These are phyloP conservation scores for Drosophila nigricruria DNA, from an alignment of 2,888 invertebrate species.

Conservation along the genomic window DNA sequence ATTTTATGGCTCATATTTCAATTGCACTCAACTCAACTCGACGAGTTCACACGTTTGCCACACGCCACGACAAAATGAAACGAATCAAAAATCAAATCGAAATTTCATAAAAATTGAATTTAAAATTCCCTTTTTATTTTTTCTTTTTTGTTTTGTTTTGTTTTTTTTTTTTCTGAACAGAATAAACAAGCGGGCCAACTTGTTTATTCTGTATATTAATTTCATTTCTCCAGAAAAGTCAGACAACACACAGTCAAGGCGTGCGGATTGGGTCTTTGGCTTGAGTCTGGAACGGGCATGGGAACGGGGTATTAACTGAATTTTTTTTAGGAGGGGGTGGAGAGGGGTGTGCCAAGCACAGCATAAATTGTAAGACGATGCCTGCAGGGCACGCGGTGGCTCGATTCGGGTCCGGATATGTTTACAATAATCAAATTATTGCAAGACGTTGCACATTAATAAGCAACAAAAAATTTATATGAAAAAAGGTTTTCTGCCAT, in stretches of 20 bases:
- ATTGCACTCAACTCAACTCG: constrained; percentile 4
- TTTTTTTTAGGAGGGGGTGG: neutral
- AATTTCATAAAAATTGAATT: constrained; percentile 18
- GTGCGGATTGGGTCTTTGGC: constrained; percentile 9
- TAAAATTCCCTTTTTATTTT: constrained; percentile 12
- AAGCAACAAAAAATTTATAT: constrained; percentile 31
- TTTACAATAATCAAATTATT: constrained; percentile 75
- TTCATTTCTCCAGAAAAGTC: constrained; percentile 42
- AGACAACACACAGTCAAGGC: constrained; percentile 13
- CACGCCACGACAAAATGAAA: constrained; percentile 9
- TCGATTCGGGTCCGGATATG: constrained; percentile 26
- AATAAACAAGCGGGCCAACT: constrained; percentile 50
- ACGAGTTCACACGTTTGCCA: constrained; percentile 11
- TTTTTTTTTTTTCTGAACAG: constrained; percentile 7
- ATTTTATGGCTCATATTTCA: neutral
- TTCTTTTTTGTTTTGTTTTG: neutral
- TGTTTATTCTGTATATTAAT: constrained; percentile 69
- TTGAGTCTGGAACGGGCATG: constrained; percentile 16
- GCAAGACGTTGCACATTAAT: constrained; percentile 73
- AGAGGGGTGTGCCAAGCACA: constrained; percentile 25
- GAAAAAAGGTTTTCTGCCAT: constrained; percentile 18
- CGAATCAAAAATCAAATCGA: constrained; percentile 5
- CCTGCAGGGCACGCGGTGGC: constrained; percentile 47
- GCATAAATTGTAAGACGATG: constrained; percentile 71
- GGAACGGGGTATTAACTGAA: constrained; percentile 6